Evolutionary conservation across 2,797 vertebrate species (phyloP).

Genomic region (Acipenser ruthenus): DNA sequence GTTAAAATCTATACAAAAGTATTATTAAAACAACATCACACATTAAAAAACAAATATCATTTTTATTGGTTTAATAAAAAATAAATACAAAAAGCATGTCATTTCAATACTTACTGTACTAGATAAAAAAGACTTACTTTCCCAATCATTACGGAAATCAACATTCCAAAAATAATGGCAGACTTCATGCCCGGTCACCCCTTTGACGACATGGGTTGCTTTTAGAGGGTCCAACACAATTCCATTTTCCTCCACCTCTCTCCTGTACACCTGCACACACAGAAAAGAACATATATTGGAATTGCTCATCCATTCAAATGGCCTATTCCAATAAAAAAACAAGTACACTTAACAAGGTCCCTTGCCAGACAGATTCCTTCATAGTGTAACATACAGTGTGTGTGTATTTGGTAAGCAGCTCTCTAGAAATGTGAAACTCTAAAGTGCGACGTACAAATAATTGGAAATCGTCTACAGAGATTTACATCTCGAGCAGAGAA

Average conservation of each 20-base stretch:
- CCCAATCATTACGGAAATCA: conserved; percentile 88
- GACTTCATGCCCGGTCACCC: conserved; percentile 93
- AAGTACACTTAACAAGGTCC: no score
- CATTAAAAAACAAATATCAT: background rate
- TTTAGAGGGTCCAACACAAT: conserved; percentile 94
- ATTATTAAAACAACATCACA: background rate
- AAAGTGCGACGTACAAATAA: no score
- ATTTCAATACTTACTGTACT: background rate
- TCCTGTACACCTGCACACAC: conserved; percentile 79
- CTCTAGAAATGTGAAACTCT: no score
- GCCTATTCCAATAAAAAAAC: no score
- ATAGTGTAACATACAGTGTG: no score
- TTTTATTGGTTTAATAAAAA: background rate
- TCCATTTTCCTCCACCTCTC: conserved; percentile 94
- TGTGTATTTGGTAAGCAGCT: no score
- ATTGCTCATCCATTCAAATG: no score
- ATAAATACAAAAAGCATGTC: background rate
- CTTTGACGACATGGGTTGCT: conserved; percentile 90
- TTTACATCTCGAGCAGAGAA: no score
- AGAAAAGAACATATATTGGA: no score
- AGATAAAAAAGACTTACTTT: conserved; percentile 67
- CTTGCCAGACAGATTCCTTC: no score
- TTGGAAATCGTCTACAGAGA: no score
- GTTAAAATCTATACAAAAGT: background rate
- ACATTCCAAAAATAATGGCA: conserved; percentile 97